Percentiles rank a stretch among this genome's conserved stretches.
These are phyloP conservation scores for Philhelius pedissequus DNA, from an alignment of 2,888 invertebrate genomes.

Conservation along the genomic window DNA sequence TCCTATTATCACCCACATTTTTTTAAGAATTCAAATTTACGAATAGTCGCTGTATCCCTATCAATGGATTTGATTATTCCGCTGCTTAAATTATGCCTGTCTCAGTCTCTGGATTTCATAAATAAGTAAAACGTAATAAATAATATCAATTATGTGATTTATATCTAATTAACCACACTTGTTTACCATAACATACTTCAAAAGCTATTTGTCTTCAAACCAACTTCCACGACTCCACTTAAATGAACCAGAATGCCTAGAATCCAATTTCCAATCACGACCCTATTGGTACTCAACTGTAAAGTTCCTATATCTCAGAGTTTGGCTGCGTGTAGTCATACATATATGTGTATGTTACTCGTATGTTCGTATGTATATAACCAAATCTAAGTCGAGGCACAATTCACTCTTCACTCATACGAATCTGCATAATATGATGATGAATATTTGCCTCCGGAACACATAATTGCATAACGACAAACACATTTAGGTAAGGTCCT, in stretches of 20 bases:
- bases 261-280: not conserved
- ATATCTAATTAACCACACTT: not conserved
- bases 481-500: slow-evolving; percentile 44
- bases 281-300: slow-evolving; percentile 12
- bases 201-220: not conserved
- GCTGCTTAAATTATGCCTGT: not conserved
- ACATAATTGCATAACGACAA: slow-evolving; percentile 46
- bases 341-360: too few species aligned
- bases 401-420: not conserved
- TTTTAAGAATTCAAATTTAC: too few species aligned
- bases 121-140: not conserved
- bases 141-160: not conserved
- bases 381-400: not conserved
- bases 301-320: not conserved
- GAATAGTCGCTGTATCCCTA: too few species aligned
- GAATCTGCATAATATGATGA: slow-evolving; percentile 17
- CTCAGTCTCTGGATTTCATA: not conserved
- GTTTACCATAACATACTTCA: not conserved
- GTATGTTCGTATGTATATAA: not conserved
- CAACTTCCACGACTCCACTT: not conserved
- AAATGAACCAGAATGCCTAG: not conserved
- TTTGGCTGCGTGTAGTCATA: not conserved
- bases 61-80: not conserved
- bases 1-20: too few species aligned
- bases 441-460: slow-evolving; percentile 19